These are phyloP conservation scores for Sebastiscus tertius DNA, from an alignment of 2,797 vertebrate genomes.

Conservation along the genomic window DNA sequence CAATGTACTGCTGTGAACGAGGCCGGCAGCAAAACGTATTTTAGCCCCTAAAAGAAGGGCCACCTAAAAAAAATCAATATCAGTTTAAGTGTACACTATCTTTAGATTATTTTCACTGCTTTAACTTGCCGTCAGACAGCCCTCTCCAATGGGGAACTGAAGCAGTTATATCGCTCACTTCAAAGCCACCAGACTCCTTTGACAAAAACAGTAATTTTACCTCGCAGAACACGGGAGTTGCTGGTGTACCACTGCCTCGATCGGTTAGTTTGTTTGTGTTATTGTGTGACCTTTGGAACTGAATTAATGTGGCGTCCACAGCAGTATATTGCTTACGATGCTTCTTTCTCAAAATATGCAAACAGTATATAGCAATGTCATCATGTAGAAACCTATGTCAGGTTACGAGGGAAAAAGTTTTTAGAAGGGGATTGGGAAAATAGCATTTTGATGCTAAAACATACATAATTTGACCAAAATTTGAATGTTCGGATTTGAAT, in stretches of 20 bases:
- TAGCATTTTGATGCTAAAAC: background rate
- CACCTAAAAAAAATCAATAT: too few relatives aligned
- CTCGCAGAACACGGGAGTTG: background rate
- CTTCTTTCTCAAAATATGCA: too few relatives aligned
- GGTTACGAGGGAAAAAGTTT: rapidly evolving
- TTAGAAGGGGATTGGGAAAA: rapidly evolving
- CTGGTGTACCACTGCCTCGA: background rate
- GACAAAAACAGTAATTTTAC: too few relatives aligned
- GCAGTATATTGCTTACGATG: too few relatives aligned
- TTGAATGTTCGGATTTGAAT: background rate
- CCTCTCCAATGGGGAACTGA: background rate
- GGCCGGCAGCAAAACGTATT: too few relatives aligned
- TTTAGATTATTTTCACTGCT: background rate
- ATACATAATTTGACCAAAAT: background rate
- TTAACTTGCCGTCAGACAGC: background rate
- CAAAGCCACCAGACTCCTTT: too few relatives aligned
- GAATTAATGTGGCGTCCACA: too few relatives aligned
- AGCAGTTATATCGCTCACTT: background rate
- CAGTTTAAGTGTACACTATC: too few relatives aligned
- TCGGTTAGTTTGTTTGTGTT: background rate
- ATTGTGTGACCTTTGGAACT: too few relatives aligned
- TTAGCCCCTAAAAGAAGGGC: too few relatives aligned
- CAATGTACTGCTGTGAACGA: too few relatives aligned
- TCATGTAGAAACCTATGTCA: background rate
- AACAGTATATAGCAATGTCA: too few relatives aligned